These are phyloP conservation scores for Neoseiulus cucumeris DNA, from an alignment of 1,140 invertebrate species.

Conservation along the genomic window DNA sequence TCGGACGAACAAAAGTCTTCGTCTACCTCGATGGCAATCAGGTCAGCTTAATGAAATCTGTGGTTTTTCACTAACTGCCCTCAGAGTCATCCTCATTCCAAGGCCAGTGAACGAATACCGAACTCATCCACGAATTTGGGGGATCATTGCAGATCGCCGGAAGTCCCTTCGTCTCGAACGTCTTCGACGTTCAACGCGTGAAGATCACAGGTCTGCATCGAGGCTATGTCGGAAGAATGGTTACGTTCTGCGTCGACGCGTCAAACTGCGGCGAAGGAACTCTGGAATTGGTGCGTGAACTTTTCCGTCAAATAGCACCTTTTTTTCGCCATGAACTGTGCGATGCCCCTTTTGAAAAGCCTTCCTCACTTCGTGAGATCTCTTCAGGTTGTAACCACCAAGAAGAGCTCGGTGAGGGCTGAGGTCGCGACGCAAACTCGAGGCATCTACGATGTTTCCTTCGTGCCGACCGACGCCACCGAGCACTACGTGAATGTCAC, in stretches of 20 bases:
- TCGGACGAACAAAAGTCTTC: conserved; percentile 51
- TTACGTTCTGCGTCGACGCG: conserved; percentile 67
- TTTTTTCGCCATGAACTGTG: too few species aligned
- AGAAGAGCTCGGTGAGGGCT: conserved; percentile 41
- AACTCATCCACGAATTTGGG: too few species aligned
- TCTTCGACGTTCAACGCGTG: conserved; percentile 69
- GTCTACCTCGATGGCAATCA: conserved; percentile 57
- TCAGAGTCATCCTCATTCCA: too few species aligned
- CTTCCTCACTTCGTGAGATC: too few species aligned
- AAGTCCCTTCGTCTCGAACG: conserved; percentile 79
- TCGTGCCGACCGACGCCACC: conserved; percentile 68
- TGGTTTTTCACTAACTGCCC: too few species aligned
- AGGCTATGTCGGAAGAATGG: conserved; percentile 24
- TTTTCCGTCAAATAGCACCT: too few species aligned
- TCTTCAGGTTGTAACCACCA: conserved; percentile 51
- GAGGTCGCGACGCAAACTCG: conserved; percentile 64
- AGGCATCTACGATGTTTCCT: conserved; percentile 86
- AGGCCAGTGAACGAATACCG: too few species aligned
- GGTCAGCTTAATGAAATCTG: too few species aligned
- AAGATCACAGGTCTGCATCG: conserved; percentile 49
- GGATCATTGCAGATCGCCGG: conserved; percentile 39
- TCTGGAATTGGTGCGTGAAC: conserved; percentile 45
- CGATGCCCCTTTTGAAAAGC: too few species aligned
- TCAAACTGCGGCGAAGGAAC: conserved; percentile 88
- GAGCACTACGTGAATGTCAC: conserved; percentile 86